Evolutionary conservation across 2,113 vertebrate species (phyloP), one percentile per base, ranked within the genome.

Genomic region (Pachyramphus minor): DNA sequence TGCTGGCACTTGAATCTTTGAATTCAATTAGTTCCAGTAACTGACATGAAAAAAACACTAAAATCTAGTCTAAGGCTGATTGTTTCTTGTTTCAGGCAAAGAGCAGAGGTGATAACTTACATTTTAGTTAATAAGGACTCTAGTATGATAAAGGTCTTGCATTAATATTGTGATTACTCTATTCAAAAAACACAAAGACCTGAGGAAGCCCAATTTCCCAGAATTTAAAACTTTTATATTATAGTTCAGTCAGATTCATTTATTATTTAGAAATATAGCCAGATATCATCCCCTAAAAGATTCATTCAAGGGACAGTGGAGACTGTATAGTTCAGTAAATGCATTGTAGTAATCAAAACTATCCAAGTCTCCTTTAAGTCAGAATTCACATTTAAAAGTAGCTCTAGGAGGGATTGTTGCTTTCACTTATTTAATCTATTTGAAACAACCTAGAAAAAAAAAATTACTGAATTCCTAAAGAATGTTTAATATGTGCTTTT

Each of bases 241-340:
- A 23, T 50, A 59, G 18, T 91, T 95, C 79, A 84, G 14, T 79
- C 33, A 80, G 75, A 77, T 25, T 4, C 39, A 89, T 95, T 27
- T n/a, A 86, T 96, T 90, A 93, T 92, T 91, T 84, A 94, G 66
- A 78, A 87, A 84, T 87, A 63, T 67, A 41, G 84, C 87, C 83
- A 68, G 74, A 84, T 72, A 59, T 49, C n/a, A 20, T 20, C 33
- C 24, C n/a, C 37, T 90, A 52, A 58, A 93, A 92, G 67, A 81
- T 47, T 83, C 27, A 75, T 91, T 74, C 50, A 87, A 83, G 59
- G 44, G 45, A 80, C 6, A 83, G 49, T 60, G 67, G 50, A 68
- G 37, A 76, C 39, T 39, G 33, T 56, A 12, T 49, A 64, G 59
- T 79, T 93, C 86, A 81, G 75, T 90, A 95, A 91, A 83, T 1